Percentiles rank a stretch among this genome's conserved stretches.
phyloP scores from a whole-genome alignment of 2,113 vertebrate species.

The Lophius piscatorius region DNA sequence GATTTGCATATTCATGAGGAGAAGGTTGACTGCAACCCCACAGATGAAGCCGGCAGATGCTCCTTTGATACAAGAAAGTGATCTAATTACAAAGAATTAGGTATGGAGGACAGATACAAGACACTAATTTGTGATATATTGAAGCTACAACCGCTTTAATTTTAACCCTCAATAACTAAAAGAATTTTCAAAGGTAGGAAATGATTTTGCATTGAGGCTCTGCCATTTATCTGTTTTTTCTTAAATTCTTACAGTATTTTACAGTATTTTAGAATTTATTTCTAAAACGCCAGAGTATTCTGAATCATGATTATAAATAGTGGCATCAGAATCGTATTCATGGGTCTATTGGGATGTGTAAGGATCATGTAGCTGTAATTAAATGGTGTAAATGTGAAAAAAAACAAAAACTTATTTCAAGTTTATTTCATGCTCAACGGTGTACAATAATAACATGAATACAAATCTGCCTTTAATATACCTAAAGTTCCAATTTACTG shows the following conservation, averaged over 20 bases:
- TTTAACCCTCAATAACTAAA: conserved; percentile 22
- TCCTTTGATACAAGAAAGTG: conserved; percentile 57
- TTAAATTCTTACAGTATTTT: too few species aligned
- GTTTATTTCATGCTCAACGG: too few species aligned
- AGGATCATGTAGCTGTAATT: too few species aligned
- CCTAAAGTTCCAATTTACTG: too few species aligned
- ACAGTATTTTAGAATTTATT: not conserved
- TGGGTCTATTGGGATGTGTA: too few species aligned
- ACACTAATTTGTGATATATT: conserved; percentile 35
- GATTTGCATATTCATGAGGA: conserved; percentile 68
- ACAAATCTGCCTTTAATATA: not conserved
- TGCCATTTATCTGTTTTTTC: too few species aligned
- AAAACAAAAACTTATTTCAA: too few species aligned
- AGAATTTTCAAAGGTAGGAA: conserved; percentile 22
- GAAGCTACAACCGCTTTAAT: conserved; percentile 24
- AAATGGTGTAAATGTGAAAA: too few species aligned
- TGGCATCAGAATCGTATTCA: too few species aligned
- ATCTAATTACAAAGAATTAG: conserved; percentile 60
- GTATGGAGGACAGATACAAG: conserved; percentile 40
- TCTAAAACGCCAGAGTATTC: not conserved
- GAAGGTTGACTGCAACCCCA: conserved; percentile 49
- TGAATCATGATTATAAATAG: too few species aligned
- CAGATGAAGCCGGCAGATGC: conserved; percentile 58
- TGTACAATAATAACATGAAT: too few species aligned
- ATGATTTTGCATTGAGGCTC: conserved; percentile 9